Percentiles rank a stretch among this genome's conserved stretches.
These are phyloP conservation scores for Thamnophis elegans DNA, from an alignment of 2,797 vertebrate genomes.

Conservation along the genomic window DNA sequence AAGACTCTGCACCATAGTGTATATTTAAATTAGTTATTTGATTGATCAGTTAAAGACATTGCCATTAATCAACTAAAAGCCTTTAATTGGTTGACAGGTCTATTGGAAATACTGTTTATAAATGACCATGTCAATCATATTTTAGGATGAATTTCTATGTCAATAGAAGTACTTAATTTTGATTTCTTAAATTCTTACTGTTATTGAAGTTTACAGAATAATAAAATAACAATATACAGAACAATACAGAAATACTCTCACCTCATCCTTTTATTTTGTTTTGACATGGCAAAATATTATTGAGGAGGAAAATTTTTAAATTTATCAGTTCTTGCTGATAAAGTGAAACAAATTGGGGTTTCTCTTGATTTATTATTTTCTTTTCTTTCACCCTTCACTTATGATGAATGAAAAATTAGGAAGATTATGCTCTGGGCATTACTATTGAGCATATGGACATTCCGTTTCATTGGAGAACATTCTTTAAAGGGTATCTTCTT, in stretches of 20 bases:
- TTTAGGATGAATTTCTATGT: background rate
- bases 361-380: slow-evolving; percentile 57
- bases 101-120: slow-evolving; percentile 15
- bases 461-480: background rate
- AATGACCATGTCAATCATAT: slow-evolving; percentile 9
- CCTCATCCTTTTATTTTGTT: background rate
- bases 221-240: background rate
- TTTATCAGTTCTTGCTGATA: background rate
- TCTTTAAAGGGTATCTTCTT: background rate
- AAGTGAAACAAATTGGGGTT: slow-evolving; percentile 20
- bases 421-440: background rate
- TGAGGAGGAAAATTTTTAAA: background rate
- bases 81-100: slow-evolving; percentile 1
- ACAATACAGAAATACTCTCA: background rate
- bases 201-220: background rate
- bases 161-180: background rate
- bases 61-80: slow-evolving; percentile 31
- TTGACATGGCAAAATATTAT: background rate
- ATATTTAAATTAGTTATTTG: slow-evolving; percentile 29
- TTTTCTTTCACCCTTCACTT: slow-evolving; percentile 29
- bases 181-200: background rate
- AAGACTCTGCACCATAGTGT: background rate
- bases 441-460: background rate
- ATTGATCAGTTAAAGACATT: slow-evolving; percentile 33
- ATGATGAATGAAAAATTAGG: background rate